A percentile compares a stretch with the other conserved stretches of the same genome.
phyloP scores from a whole-genome alignment of 1,140 invertebrate species.

The silkworm (Bombyx mori) region DNA sequence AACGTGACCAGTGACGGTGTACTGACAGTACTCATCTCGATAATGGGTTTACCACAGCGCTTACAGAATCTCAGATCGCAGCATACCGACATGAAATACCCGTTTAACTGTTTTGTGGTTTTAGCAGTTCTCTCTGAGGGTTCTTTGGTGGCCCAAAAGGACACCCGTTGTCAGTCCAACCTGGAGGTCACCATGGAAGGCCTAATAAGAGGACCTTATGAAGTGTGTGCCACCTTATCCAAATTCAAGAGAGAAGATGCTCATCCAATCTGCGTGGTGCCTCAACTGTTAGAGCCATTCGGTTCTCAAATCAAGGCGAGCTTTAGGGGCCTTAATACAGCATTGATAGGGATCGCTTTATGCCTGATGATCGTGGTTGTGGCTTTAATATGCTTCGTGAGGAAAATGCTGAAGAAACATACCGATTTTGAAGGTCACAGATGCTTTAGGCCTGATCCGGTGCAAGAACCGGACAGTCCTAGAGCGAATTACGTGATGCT shows the following conservation, averaged over 20 bases:
- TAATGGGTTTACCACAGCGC: constrained; percentile 49
- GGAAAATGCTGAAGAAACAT: constrained; percentile 70
- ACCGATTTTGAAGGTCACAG: constrained; percentile 65
- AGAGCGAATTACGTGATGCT: constrained; percentile 74
- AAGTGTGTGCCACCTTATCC: constrained; percentile 63
- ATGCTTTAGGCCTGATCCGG: constrained; percentile 71
- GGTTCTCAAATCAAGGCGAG: constrained; percentile 56
- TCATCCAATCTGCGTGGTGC: constrained; percentile 69
- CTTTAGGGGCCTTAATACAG: constrained; percentile 67
- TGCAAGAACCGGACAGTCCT: constrained; percentile 52
- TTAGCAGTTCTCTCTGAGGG: constrained; percentile 59
- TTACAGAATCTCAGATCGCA: constrained; percentile 44
- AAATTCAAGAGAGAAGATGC: constrained; percentile 54
- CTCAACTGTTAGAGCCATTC: constrained; percentile 57
- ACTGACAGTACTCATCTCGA: constrained; percentile 57
- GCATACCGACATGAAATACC: constrained; percentile 37
- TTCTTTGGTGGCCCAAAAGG: constrained; percentile 64
- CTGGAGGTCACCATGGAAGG: constrained; percentile 66
- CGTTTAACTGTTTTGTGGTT: constrained; percentile 59
- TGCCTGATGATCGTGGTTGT: constrained; percentile 69
- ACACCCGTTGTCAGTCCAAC: constrained; percentile 56
- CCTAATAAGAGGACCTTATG: constrained; percentile 62
- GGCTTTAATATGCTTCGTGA: constrained; percentile 70
- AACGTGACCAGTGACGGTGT: constrained; percentile 62
- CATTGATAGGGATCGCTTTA: constrained; percentile 68